Evolutionary conservation across 2,113 vertebrate genomes (phyloP).

Genomic region (Acrocephalus arundinaceus): DNA sequence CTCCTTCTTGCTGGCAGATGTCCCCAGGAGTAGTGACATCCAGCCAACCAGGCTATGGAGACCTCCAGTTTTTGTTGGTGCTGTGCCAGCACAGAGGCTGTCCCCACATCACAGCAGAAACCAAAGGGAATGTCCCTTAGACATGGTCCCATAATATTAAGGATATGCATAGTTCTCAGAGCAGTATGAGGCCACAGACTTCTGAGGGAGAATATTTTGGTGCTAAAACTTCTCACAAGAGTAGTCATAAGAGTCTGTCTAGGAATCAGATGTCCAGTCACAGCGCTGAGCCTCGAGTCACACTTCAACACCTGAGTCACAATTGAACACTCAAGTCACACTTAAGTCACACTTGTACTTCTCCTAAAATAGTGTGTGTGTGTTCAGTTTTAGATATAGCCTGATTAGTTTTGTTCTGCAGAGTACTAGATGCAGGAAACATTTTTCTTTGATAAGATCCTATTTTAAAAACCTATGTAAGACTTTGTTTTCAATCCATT

Average conservation of each 20-base stretch:
- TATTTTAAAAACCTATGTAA: not conserved
- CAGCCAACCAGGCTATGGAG: not conserved
- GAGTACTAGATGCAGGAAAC: not conserved
- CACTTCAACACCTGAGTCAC: not conserved
- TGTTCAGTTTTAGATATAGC: not conserved
- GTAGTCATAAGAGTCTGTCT: not conserved
- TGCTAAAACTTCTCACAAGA: not conserved
- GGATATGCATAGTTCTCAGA: not conserved
- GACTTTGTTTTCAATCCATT: not conserved
- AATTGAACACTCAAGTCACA: not conserved
- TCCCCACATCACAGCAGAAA: not conserved
- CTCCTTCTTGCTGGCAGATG: not conserved
- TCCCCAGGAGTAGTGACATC: too few species aligned
- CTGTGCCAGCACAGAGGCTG: not conserved
- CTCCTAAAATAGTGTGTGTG: not conserved
- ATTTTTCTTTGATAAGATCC: not conserved
- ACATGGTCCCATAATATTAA: not conserved
- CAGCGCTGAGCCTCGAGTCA: not conserved
- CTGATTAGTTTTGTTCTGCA: not conserved
- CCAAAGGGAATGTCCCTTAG: not conserved
- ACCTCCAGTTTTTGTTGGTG: not conserved
- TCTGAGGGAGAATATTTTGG: not conserved
- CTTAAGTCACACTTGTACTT: not conserved
- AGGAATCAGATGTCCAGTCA: not conserved
- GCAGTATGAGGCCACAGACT: not conserved